phyloP scores from a whole-genome alignment of 2,113 vertebrate species.

The Zosterops pallidus region DNA sequence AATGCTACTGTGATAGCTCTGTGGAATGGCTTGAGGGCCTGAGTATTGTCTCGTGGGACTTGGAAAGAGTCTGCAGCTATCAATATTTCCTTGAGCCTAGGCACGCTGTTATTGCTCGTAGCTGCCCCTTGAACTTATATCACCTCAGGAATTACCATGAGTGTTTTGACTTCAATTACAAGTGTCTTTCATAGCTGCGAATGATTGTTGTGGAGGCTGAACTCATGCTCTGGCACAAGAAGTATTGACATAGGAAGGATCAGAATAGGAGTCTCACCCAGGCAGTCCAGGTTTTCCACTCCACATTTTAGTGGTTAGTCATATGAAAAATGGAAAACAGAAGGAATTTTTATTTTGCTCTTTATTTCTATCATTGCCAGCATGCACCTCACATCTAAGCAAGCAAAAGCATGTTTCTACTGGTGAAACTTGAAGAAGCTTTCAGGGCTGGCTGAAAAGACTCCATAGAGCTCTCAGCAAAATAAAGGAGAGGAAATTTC shows the following conservation, averaged over 20 bases:
- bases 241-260: not conserved
- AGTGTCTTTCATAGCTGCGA: not conserved
- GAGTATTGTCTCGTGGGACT: not conserved
- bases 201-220: not conserved
- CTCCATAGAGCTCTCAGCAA: not conserved
- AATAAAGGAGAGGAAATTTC: not conserved
- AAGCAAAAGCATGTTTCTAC: fast-evolving
- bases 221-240: not conserved
- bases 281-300: not conserved
- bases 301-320: not conserved
- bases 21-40: not conserved
- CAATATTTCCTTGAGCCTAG: constrained; percentile 20
- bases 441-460: not conserved
- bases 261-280: not conserved
- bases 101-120: not conserved
- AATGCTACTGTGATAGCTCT: not conserved
- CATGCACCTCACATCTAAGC: not conserved
- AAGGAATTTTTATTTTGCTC: not conserved
- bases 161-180: not conserved
- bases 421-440: not conserved
- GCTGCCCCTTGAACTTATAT: not conserved
- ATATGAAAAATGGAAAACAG: not conserved
- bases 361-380: not conserved
- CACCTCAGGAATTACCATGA: not conserved
- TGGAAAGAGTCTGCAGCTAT: not conserved